phyloP scores from a whole-genome alignment of 1,140 invertebrate genomes.

The Epicauta chinensis region DNA sequence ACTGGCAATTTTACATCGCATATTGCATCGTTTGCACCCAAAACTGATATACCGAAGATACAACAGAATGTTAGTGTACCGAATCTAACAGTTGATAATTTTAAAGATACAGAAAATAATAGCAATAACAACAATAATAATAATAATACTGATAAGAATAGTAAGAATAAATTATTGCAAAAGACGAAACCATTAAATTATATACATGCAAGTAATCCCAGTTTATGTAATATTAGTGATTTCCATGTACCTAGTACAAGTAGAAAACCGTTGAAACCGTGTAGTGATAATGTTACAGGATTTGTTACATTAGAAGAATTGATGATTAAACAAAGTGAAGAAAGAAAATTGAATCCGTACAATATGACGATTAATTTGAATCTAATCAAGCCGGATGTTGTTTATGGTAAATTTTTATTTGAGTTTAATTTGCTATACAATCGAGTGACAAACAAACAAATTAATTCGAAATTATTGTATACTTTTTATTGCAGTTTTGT shows the following conservation, averaged over 20 bases:
- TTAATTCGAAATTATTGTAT: slow-evolving; percentile 1
- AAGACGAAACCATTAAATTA: slow-evolving; percentile 50
- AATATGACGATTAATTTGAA: slow-evolving; percentile 50
- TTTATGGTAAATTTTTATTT: slow-evolving; percentile 46
- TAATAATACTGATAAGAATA: background rate
- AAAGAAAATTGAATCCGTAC: slow-evolving; percentile 45
- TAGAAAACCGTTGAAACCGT: slow-evolving; percentile 26
- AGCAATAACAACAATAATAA: background rate
- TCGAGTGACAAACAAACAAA: no score
- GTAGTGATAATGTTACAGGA: slow-evolving; percentile 37
- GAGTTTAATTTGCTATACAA: no score
- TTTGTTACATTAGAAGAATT: slow-evolving; percentile 66
- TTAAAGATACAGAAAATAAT: background rate
- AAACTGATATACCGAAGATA: slow-evolving; percentile 24
- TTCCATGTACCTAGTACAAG: slow-evolving; percentile 24
- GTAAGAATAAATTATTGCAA: background rate
- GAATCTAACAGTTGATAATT: slow-evolving; percentile 29
- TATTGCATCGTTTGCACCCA: slow-evolving; percentile 34
- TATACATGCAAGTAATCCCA: slow-evolving; percentile 61
- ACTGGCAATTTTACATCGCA: slow-evolving; percentile 42
- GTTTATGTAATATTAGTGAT: slow-evolving; percentile 50
- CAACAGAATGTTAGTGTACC: slow-evolving; percentile 35
- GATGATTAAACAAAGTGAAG: slow-evolving; percentile 67
- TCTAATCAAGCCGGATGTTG: slow-evolving; percentile 49
- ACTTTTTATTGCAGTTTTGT: no score